Percentiles rank a stretch among this genome's conserved stretches.
These are phyloP conservation scores for Platorchestia sp. DNA, from an alignment of 1,140 invertebrate genomes.

Conservation along the genomic window DNA sequence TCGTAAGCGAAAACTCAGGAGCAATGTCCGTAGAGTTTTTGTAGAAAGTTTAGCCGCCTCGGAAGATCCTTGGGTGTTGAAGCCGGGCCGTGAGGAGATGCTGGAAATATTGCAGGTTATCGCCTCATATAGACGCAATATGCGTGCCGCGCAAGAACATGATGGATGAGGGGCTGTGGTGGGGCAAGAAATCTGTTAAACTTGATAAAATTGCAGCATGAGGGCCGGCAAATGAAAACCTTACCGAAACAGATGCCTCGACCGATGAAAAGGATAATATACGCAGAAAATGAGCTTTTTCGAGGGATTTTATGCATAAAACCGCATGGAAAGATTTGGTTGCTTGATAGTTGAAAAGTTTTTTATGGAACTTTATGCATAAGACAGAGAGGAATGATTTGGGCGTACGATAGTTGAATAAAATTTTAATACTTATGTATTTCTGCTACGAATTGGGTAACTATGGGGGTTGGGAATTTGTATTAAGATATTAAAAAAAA, in stretches of 20 bases:
- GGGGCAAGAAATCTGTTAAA: not conserved
- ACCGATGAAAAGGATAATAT: not conserved
- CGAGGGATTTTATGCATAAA: not conserved
- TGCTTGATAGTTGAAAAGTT: no score
- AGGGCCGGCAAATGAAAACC: not conserved
- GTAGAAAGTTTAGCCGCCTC: not conserved
- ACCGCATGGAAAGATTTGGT: no score
- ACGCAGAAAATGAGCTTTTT: not conserved
- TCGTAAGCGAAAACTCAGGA: not conserved
- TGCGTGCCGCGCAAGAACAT: not conserved
- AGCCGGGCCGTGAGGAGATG: not conserved
- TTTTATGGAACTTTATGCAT: no score
- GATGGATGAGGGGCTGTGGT: not conserved
- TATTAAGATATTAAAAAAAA: no score
- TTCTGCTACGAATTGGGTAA: no score
- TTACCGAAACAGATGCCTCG: not conserved
- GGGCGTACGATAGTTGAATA: no score
- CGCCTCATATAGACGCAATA: not conserved
- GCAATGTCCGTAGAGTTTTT: not conserved
- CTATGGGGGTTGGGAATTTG: no score
- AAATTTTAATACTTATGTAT: no score
- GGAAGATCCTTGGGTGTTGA: no score
- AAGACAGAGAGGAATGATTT: no score
- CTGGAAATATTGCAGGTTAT: not conserved
- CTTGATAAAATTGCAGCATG: not conserved